Evolutionary conservation across 2,113 vertebrate species (phyloP).

Genomic region (Pomatostomus ruficeps): DNA sequence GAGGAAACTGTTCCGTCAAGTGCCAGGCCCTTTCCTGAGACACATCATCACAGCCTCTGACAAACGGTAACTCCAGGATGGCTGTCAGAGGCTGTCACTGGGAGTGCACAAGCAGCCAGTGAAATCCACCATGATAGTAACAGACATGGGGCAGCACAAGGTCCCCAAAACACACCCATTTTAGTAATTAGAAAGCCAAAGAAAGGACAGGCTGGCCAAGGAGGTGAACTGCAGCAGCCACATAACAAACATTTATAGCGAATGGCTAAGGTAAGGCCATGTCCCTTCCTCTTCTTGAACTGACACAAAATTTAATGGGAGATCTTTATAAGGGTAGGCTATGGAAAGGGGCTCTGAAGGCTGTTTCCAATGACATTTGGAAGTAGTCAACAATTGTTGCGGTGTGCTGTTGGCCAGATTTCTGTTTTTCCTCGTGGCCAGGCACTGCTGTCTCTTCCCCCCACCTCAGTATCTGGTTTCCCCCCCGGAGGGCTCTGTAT

Average conservation of each 20-base stretch:
- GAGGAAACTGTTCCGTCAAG: not conserved
- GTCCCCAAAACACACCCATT: not conserved
- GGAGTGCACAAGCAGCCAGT: not conserved
- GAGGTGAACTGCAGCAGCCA: not conserved
- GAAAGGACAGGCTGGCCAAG: not conserved
- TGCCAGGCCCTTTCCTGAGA: not conserved
- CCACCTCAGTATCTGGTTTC: too few species aligned
- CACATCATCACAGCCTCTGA: not conserved
- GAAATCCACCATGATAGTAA: not conserved
- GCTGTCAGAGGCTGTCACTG: not conserved
- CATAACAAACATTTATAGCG: slow-evolving; percentile 1
- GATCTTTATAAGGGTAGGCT: not conserved
- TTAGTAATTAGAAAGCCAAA: slow-evolving; percentile 2
- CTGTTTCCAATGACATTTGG: not conserved
- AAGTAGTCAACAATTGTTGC: not conserved
- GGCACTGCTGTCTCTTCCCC: too few species aligned
- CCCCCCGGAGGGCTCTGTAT: too few species aligned
- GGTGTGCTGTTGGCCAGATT: too few species aligned
- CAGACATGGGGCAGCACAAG: not conserved
- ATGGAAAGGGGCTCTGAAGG: not conserved
- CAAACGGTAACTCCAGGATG: not conserved
- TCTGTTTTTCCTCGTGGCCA: too few species aligned
- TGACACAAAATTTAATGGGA: slow-evolving; percentile 5
- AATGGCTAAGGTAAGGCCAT: not conserved
- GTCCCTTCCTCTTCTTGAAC: not conserved